Evolutionary conservation across 2,888 invertebrate species (phyloP), one percentile per base, ranked within the genome.

Genomic region (Vanessa cardui): DNA sequence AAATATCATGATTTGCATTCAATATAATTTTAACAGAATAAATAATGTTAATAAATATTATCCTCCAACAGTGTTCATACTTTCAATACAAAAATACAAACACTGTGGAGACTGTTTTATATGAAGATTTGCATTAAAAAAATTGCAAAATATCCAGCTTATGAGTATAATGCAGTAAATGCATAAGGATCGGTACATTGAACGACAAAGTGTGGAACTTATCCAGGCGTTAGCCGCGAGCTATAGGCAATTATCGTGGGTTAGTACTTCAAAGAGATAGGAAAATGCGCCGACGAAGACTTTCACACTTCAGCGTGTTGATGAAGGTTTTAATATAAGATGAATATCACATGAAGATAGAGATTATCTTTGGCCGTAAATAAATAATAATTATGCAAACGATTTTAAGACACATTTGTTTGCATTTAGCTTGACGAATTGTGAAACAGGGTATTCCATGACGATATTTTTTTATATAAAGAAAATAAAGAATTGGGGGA

Each of bases 231-330:
- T 82, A 76, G 86, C 90, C 85, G 74, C 76, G 73, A 86, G 89
- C 90, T 89, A 90, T 90, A 88, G 88, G 85, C 87, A 90, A 90
- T 90, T 88, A 90, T 83, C 83, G 74, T 82, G 78, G 82, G 79
- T 85, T 87, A 86, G 86, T 85, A 78, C 85, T 81, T 88, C 88
- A 89, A 89, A 89, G 88, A 82, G 84, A 80, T 79, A 75, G 78
- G 73, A 78, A 78, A 81, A 80, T 74, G 79, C 73, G 73, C 77
- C 85, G 52, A 54, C 15, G 58, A 45, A n/a, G 62, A 56, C 52
- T 65, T 65, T 68, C 65, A 68, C 78, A 77, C 80, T 73, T 75
- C 39, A 20, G 18, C 59, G 50, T 47, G 56, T 63, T 63, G 66
- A 64, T 71, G 64, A 64, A n/a, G 33, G 26, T 6, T 31, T 54